Percentiles rank a stretch among this genome's conserved stretches.
Conservation (phyloP, 2,888 invertebrate species). For the Bombylius discolor region DNA sequence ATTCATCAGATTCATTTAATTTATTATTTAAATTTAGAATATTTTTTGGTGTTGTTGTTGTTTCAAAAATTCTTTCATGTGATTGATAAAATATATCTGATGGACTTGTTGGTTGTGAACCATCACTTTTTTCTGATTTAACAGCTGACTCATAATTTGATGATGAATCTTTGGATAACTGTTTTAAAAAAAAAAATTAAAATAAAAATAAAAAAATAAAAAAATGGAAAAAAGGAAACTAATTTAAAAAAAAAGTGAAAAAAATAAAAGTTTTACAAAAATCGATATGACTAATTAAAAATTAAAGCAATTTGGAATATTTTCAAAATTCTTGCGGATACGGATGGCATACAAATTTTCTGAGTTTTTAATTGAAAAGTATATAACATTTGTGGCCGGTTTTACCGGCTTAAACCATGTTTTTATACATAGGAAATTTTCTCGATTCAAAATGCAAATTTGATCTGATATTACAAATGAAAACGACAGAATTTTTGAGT, state of each 20-base stretch:
- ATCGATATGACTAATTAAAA: no score
- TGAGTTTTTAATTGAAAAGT: no score
- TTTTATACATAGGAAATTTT: no score
- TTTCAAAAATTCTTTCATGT: constrained; percentile 7
- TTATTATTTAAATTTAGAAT: not conserved
- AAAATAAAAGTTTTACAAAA: not conserved
- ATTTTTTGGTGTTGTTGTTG: constrained; percentile 16
- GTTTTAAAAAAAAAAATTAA: constrained; percentile 1
- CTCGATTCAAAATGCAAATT: no score
- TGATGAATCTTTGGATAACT: constrained; percentile 18
- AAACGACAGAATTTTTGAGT: no score
- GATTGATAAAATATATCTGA: constrained; percentile 24
- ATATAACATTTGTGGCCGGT: no score
- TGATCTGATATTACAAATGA: no score
- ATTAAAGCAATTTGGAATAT: no score
- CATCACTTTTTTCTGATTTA: constrained; percentile 34
- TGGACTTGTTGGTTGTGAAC: constrained; percentile 23
- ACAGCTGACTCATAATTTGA: constrained; percentile 32
- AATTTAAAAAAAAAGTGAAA: not conserved
- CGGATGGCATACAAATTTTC: no score
- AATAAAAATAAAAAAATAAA: not conserved
- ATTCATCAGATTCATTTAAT: constrained; percentile 17
- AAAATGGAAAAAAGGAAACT: not conserved
- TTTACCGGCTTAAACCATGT: no score
- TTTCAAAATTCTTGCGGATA: no score